A percentile compares a stretch with the other conserved stretches of the same genome.
phyloP scores from a whole-genome alignment of 2,113 vertebrate genomes.

The Ictidomys tridecemlineatus region DNA sequence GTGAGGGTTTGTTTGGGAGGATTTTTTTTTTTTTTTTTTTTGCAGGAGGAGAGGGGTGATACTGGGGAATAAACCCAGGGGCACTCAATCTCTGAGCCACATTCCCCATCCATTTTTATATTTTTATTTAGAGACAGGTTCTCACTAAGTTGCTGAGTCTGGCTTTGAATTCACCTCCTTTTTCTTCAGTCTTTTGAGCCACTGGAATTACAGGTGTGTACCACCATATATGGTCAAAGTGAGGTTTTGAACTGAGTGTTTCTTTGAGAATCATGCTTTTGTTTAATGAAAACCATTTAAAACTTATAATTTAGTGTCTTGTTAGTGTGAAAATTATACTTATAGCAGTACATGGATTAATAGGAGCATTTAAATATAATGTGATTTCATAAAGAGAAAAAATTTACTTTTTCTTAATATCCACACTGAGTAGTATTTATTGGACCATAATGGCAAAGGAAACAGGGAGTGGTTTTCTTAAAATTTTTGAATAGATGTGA shows the following conservation, averaged over 20 bases:
- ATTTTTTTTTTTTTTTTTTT: too few relatives aligned
- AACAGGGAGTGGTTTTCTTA: neutral
- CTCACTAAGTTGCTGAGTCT: too few relatives aligned
- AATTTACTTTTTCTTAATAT: conserved; percentile 34
- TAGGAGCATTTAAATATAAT: neutral
- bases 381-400: conserved; percentile 17
- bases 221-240: too few relatives aligned
- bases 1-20: too few relatives aligned
- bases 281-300: neutral
- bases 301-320: neutral
- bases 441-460: neutral
- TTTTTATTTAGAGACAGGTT: too few relatives aligned
- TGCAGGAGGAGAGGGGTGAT: too few relatives aligned
- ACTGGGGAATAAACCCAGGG: too few relatives aligned
- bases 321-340: neutral
- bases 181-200: too few relatives aligned
- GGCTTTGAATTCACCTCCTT: too few relatives aligned
- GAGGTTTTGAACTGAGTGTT: neutral
- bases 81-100: too few relatives aligned
- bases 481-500: neutral
- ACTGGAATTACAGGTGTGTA: too few relatives aligned
- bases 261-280: neutral
- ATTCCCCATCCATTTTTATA: too few relatives aligned
- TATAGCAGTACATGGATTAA: neutral
- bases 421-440: neutral